Evolutionary conservation across 2,888 invertebrate genomes (phyloP), one percentile per base, ranked within the genome.

Genomic region (Heliconius aoede): DNA sequence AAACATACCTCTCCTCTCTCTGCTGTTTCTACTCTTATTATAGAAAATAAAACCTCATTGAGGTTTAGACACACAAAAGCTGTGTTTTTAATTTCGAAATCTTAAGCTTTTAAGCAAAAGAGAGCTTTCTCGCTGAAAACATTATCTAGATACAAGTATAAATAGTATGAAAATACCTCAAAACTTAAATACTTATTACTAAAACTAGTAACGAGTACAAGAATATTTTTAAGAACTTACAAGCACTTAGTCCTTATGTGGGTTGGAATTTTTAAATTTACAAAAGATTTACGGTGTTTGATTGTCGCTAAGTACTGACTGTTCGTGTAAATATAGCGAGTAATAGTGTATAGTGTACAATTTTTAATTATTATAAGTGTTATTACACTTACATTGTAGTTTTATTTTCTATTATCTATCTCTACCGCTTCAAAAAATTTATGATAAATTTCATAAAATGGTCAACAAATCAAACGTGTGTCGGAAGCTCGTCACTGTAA

Each of bases 161-260:
- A n/a, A 46, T 68, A 51, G 5, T 69, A 30, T 15, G 13, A 26
- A 51, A 69, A 55, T 69, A 69, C 69, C 55, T 69, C 65, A 69
- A 55, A n/a, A 8, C 51, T 15, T 40, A 69, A 69, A 30, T n/a
- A 30, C n/a, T 55, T 55, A 55, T 55, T 69, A 69, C 3, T n/a
- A 24, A 55, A 4, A n/a, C 11, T n/a, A 30, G 55, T n/a, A 15
- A 69, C 8, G 30, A 69, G 69, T 55, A n/a, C 21, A 69, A 55
- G 55, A 55, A 51, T 55, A 32, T 32, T 69, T 24, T 18, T 55
- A 32, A 69, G 30, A 55, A 30, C 30, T 55, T 55, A 8, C 7
- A n/a, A 32, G 24, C 24, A 36, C 3, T 55, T 69, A 55, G 4
- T n/a, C 30, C 7, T 32, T 30, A 69, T n/a, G 24, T n/a, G 69